Evolutionary conservation across 2,113 vertebrate genomes (phyloP).

Genomic region (Syngnathus scovelli): DNA sequence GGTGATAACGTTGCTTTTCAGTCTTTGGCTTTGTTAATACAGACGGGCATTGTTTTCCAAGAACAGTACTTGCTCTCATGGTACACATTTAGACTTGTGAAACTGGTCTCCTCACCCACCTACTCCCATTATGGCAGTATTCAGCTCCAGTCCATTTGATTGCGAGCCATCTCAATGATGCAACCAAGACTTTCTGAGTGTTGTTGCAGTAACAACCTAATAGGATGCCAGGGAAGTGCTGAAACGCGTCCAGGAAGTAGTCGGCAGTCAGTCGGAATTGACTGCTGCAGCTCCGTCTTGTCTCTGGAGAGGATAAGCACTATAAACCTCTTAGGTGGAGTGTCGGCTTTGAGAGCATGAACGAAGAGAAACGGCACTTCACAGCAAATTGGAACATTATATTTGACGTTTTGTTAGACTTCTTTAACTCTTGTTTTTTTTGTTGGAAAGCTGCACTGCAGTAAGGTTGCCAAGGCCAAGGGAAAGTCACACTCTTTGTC

Average conservation of each 20-base stretch:
- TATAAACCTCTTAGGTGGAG: conserved; percentile 1
- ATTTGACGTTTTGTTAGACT: background rate
- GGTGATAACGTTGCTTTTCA: conserved; percentile 4
- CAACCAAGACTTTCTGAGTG: background rate
- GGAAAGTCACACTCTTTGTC: background rate
- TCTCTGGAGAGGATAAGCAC: background rate
- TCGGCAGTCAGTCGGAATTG: background rate
- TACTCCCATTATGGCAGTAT: background rate
- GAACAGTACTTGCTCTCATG: background rate
- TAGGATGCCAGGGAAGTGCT: background rate
- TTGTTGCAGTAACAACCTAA: background rate
- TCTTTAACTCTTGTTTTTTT: conserved; percentile 18
- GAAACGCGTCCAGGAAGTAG: background rate
- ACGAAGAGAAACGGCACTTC: background rate
- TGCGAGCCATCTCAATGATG: background rate
- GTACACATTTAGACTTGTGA: background rate
- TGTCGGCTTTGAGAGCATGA: background rate
- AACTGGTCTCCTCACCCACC: background rate
- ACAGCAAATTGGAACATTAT: background rate
- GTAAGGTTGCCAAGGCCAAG: conserved; percentile 23
- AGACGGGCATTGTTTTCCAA: background rate
- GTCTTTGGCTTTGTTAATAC: background rate
- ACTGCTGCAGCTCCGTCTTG: background rate
- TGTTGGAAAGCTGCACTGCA: conserved; percentile 28
- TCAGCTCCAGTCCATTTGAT: background rate